A percentile compares a stretch with the other conserved stretches of the same genome.
These are phyloP conservation scores for Portunus trituberculatus DNA, from an alignment of 1,140 invertebrate genomes.

Conservation along the genomic window DNA sequence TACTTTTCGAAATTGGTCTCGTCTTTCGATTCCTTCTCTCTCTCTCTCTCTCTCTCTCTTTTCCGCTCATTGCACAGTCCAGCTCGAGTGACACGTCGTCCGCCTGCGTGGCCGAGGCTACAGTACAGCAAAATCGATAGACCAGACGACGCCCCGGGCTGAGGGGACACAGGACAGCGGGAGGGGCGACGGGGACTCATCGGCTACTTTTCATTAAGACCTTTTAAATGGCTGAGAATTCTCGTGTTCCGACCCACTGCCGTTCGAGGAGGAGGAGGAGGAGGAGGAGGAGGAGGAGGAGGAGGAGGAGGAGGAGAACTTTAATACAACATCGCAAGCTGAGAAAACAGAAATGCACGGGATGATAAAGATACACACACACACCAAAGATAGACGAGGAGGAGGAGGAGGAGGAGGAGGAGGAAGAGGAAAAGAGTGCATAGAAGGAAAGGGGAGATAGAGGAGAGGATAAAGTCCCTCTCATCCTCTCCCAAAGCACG, in stretches of 20 bases:
- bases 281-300: neutral
- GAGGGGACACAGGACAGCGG: neutral
- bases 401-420: constrained; percentile 1
- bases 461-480: neutral
- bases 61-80: no score
- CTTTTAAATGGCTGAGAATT: no score
- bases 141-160: neutral
- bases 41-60: no score
- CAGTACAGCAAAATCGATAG: constrained; percentile 1
- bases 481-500: neutral
- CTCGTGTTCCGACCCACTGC: no score
- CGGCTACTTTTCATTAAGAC: no score
- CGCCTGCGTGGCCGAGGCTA: neutral
- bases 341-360: neutral
- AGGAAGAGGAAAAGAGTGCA: no score
- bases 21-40: no score
- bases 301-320: neutral
- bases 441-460: no score
- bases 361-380: neutral
- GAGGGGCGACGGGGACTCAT: neutral
- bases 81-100: neutral
- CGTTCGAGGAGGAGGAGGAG: neutral
- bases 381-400: neutral
- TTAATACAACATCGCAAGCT: neutral
- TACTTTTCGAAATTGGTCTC: no score